phyloP scores from a whole-genome alignment of 2,113 vertebrate genomes.

The Plotosus lineatus region DNA sequence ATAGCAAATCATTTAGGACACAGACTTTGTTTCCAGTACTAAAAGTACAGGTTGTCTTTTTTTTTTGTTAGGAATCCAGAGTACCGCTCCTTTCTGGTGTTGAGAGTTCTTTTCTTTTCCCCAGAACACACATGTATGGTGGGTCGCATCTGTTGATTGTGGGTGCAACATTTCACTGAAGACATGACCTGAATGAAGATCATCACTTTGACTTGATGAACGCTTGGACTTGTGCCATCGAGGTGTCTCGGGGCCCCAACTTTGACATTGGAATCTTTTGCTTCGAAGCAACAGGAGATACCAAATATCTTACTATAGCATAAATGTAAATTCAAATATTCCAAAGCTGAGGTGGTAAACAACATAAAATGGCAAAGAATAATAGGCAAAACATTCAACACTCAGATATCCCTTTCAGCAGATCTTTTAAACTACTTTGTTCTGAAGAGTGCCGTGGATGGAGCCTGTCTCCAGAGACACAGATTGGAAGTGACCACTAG shows the following conservation, averaged over 20 bases:
- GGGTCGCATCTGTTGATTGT: neutral
- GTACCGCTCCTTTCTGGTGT: neutral
- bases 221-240: neutral
- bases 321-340: neutral
- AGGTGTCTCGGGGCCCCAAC: neutral
- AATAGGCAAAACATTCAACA: neutral
- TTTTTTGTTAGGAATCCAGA: neutral
- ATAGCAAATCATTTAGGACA: neutral
- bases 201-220: neutral
- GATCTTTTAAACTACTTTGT: conserved; percentile 20
- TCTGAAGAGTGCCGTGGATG: conserved; percentile 42
- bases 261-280: neutral
- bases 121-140: neutral
- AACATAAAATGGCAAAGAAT: neutral
- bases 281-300: neutral
- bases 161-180: neutral
- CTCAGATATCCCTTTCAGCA: conserved; percentile 7
- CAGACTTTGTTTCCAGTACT: neutral
- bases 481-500: conserved; percentile 75
- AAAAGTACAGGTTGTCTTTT: neutral
- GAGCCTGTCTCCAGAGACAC: conserved; percentile 62
- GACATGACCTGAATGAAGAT: neutral
- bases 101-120: neutral
- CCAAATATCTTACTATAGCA: neutral
- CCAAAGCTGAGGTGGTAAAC: neutral